Conservation (phyloP, 2,888 invertebrate genomes). For the Epinotia bilunana region DNA sequence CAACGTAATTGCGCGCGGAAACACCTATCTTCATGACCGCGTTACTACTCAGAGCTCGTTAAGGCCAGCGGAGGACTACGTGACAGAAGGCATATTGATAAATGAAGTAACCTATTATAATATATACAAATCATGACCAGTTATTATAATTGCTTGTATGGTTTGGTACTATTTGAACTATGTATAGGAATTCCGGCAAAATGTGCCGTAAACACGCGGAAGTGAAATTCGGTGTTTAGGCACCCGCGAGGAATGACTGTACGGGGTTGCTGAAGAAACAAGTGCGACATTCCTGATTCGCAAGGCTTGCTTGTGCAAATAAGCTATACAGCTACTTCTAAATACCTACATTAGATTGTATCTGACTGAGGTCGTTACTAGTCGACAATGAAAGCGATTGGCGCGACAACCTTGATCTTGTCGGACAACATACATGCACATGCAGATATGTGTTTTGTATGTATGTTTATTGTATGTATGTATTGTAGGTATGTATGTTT, state of each 20-base stretch:
- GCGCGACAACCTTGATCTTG: slow-evolving; percentile 57
- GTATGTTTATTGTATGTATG: too few relatives aligned
- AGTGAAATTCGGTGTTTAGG: too few relatives aligned
- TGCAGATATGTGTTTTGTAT: background rate
- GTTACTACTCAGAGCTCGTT: slow-evolving; percentile 19
- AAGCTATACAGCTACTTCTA: background rate
- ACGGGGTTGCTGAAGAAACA: too few relatives aligned
- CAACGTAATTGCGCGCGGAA: slow-evolving; percentile 21
- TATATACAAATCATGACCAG: background rate
- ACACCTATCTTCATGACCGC: slow-evolving; percentile 7
- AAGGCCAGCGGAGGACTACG: slow-evolving; percentile 27
- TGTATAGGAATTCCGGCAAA: background rate
- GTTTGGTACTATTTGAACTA: background rate
- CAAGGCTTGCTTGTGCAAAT: too few relatives aligned
- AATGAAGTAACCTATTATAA: slow-evolving; percentile 5
- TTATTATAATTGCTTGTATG: background rate
- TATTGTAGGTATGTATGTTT: too few relatives aligned
- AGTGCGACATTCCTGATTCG: too few relatives aligned
- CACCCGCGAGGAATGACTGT: too few relatives aligned
- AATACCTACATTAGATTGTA: background rate
- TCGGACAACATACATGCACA: slow-evolving; percentile 3
- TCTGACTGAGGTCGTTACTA: slow-evolving; percentile 56
- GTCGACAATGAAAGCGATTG: slow-evolving; percentile 54
- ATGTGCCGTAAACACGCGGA: too few relatives aligned
- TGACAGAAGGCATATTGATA: slow-evolving; percentile 16